phyloP scores from a whole-genome alignment of 2,797 vertebrate species.

The Xerus rutilus region DNA sequence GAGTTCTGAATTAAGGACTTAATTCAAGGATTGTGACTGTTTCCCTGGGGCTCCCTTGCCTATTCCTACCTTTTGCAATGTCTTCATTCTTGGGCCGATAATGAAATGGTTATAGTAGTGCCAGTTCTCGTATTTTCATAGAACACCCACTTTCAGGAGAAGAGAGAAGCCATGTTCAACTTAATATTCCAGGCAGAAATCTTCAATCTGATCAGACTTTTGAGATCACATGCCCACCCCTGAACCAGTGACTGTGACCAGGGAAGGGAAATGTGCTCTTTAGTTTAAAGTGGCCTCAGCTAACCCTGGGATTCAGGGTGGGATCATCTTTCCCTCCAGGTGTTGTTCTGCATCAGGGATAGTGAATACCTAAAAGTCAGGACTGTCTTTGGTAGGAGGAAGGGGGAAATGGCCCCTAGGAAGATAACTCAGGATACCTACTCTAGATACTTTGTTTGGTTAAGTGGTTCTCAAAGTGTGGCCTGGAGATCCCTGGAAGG shows the following conservation, averaged over 20 bases:
- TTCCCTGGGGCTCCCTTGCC: neutral
- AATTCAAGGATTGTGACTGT: neutral
- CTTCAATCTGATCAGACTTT: neutral
- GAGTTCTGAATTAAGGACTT: neutral
- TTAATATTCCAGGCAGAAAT: neutral
- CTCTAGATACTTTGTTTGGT: neutral
- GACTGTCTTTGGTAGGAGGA: neutral
- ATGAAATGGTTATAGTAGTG: neutral
- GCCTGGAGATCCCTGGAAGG: neutral
- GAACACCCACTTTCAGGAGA: neutral
- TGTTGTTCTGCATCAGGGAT: neutral
- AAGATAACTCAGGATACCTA: neutral
- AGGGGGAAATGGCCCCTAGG: neutral
- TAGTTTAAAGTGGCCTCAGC: neutral
- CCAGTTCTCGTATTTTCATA: neutral
- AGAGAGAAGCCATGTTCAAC: neutral
- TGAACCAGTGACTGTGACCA: neutral
- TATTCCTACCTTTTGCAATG: neutral
- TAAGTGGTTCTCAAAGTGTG: neutral
- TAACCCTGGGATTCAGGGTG: neutral
- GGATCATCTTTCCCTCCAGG: neutral
- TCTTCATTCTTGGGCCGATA: neutral
- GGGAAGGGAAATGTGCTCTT: neutral
- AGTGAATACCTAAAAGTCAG: neutral
- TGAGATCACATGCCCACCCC: neutral